phyloP scores from a whole-genome alignment of 1,140 invertebrate genomes.

The Gryon sp. region DNA sequence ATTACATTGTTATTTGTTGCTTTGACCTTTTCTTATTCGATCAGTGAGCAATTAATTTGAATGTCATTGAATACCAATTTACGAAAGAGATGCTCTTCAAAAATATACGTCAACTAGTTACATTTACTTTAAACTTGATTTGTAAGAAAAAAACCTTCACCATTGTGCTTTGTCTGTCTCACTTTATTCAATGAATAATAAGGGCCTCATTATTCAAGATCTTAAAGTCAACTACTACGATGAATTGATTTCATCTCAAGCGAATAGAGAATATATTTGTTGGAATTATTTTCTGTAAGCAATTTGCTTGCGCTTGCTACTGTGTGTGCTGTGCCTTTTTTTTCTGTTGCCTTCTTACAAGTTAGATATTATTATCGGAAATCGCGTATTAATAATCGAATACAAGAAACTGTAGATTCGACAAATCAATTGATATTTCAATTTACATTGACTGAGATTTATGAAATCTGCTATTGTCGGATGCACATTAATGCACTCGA shows the following conservation, averaged over 20 bases:
- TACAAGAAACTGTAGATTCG: constrained; percentile 33
- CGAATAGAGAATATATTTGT: constrained; percentile 53
- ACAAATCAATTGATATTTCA: constrained; percentile 37
- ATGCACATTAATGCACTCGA: constrained; percentile 28
- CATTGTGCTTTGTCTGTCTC: no score
- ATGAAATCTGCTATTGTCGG: constrained; percentile 42
- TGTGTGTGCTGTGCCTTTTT: no score
- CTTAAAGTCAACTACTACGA: constrained; percentile 56
- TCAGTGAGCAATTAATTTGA: constrained; percentile 40
- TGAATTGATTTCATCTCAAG: constrained; percentile 50
- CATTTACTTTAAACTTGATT: constrained; percentile 47
- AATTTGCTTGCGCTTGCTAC: constrained; percentile 16
- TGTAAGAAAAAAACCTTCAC: constrained; percentile 35
- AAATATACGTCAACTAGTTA: constrained; percentile 40
- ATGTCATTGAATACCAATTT: constrained; percentile 47
- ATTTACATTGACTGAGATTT: constrained; percentile 47
- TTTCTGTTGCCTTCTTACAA: constrained; percentile 13
- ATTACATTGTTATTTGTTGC: constrained; percentile 3
- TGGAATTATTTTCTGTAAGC: constrained; percentile 54
- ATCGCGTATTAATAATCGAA: constrained; percentile 49
- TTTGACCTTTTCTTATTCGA: background rate
- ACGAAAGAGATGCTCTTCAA: constrained; percentile 1
- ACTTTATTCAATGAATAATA: constrained; percentile 47
- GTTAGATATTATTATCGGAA: constrained; percentile 46
- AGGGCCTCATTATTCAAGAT: constrained; percentile 58